phyloP scores from a whole-genome alignment of 2,797 vertebrate genomes.

The Acanthurus leucopareius region DNA sequence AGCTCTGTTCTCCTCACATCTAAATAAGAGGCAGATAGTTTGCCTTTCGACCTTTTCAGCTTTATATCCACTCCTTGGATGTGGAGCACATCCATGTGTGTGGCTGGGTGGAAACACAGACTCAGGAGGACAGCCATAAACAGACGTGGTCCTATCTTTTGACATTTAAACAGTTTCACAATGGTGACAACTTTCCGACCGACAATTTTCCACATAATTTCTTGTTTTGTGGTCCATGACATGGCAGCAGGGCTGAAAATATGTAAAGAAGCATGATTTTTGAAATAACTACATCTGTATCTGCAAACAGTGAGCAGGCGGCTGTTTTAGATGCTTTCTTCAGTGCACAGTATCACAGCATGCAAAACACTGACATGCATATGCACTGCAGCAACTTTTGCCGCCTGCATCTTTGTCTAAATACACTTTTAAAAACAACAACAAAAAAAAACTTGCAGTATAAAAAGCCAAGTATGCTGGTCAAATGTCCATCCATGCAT shows the following conservation, averaged over 20 bases:
- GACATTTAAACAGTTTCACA: conserved; percentile 60
- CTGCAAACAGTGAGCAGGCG: conserved; percentile 8
- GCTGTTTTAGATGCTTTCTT: conserved; percentile 31
- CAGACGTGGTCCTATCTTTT: conserved; percentile 53
- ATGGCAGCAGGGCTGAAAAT: conserved; percentile 44
- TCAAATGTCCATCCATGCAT: conserved; percentile 34
- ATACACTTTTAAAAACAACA: background rate
- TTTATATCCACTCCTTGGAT: conserved; percentile 66
- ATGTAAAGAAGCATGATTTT: conserved; percentile 8
- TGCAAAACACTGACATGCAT: conserved; percentile 2
- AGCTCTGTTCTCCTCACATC: conserved; percentile 73
- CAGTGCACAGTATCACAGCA: conserved; percentile 8
- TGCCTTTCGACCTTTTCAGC: conserved; percentile 61
- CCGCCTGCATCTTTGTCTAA: background rate
- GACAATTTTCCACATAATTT: conserved; percentile 48
- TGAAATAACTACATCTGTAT: conserved; percentile 28
- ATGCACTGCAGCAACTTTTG: conserved; percentile 2
- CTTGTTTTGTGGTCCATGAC: conserved; percentile 31
- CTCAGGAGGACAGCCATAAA: conserved; percentile 60
- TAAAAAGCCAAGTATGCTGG: conserved; percentile 30
- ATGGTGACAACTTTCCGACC: conserved; percentile 55
- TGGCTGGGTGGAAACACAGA: conserved; percentile 68
- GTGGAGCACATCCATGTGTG: conserved; percentile 72
- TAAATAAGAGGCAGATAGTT: conserved; percentile 78
- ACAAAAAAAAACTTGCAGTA: conserved; percentile 8